A percentile compares a stretch with the other conserved stretches of the same genome.
Evolutionary conservation across 2,888 invertebrate genomes (phyloP).

Genomic region (Atrina japonica): DNA sequence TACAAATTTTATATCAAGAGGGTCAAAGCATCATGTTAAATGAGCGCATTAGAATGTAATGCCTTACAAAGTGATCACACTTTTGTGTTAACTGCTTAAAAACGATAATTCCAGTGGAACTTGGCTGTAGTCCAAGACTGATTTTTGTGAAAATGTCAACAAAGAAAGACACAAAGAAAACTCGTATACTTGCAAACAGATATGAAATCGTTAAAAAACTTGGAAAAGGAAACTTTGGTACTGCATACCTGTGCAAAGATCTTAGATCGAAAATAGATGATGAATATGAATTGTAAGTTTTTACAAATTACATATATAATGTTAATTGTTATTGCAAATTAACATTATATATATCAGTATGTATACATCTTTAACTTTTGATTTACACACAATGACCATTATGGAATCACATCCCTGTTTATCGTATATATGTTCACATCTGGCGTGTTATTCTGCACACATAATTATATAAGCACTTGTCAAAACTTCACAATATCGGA

Average conservation of each 20-base stretch:
- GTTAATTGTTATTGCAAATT: background rate
- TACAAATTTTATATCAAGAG: background rate
- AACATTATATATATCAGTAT: background rate
- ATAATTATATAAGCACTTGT: too few species aligned
- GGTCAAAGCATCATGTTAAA: too few species aligned
- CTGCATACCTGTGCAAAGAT: conserved; percentile 78
- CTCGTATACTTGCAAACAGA: conserved; percentile 75
- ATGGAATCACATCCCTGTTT: too few species aligned
- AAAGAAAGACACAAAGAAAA: conserved; percentile 46
- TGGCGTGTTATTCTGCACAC: too few species aligned
- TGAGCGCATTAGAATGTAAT: too few species aligned
- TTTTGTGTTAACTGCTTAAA: too few species aligned
- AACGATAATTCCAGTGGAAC: conserved; percentile 2
- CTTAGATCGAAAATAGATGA: conserved; percentile 60
- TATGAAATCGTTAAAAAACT: conserved; percentile 77
- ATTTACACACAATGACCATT: background rate
- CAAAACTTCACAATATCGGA: too few species aligned
- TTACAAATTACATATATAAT: conserved; percentile 3
- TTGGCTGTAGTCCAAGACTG: conserved; percentile 21
- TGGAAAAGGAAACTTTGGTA: conserved; percentile 80
- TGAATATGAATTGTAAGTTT: conserved; percentile 53
- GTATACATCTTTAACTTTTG: background rate
- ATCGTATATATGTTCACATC: too few species aligned
- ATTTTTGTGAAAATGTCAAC: conserved; percentile 17
- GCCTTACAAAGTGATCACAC: too few species aligned